Base-by-base conservation (phyloP, 2,888 invertebrate genomes). In the Axea sp. region DNA sequence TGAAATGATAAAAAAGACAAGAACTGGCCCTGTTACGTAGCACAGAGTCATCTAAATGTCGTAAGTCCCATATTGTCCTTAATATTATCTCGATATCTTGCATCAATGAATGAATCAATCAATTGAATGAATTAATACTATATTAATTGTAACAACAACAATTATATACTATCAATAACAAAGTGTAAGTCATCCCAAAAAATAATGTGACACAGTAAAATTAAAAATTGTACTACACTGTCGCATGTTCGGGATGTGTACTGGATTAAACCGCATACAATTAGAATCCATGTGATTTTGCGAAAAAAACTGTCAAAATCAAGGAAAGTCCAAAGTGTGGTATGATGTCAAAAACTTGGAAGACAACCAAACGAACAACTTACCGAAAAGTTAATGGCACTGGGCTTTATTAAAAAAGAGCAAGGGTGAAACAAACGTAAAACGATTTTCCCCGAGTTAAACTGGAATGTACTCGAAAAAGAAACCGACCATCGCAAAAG, bases 211-310 rank as follows among this genome's bases (percentile, higher is more conserved):
- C 64, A 71, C 57, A 55, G 57, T 30, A 57, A 43, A 72, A 51
- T 64, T 6, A 39, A 12, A 41, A 39, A 47, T 49, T 30, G 41
- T 43, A 69, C 47, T 62, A 53, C 43, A 39, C 41, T 49, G 19
- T 64, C 64, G 78, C 80, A 82, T 76, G 59, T 76, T 81, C 82
- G 82, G 83, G 79, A 82, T 82, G 83, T 83, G 82, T 84, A 84
- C 83, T 84, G 83, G 83, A 84, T 80, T 77, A 77, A 82, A 81
- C 55, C 77, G 78, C 73, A 78, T 76, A 62, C 41, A 39, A 33
- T 55, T 67, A 24, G 30, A 37, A 30, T 31, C 12, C 37, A 22
- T 30, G 24, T 60, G 5, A 4, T 37, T 4, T 12, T 30, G n/a
- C 7, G 1, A 12, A 24, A 37, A n/a, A n/a, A n/a, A n/a, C n/a